Conservation (phyloP, 2,888 invertebrate genomes). For the Aromia moschata region DNA sequence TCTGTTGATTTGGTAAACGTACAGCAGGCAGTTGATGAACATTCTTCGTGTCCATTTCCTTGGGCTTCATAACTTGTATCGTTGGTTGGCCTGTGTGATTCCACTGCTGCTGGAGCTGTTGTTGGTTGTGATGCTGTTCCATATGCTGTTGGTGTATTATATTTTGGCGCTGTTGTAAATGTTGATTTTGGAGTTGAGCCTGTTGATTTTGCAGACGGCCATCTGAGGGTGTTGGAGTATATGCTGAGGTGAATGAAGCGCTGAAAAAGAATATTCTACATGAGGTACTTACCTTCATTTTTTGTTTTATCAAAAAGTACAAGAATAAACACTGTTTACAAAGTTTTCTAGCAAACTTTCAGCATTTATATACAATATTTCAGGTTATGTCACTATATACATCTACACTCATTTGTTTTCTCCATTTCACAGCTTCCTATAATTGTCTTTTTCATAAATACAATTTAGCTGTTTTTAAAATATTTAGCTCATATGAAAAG, state of each 20-base stretch:
- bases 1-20: constrained; percentile 22
- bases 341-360: too few species aligned
- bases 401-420: too few species aligned
- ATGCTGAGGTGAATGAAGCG: constrained; percentile 15
- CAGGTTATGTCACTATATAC: too few species aligned
- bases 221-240: constrained; percentile 30
- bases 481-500: too few species aligned
- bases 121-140: constrained; percentile 10
- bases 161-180: constrained; percentile 36
- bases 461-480: too few species aligned
- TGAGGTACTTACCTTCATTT: neutral
- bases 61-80: constrained; percentile 28
- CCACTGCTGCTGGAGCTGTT: constrained; percentile 42
- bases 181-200: constrained; percentile 36
- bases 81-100: constrained; percentile 52
- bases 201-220: constrained; percentile 27
- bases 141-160: constrained; percentile 34
- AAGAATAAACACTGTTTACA: too few species aligned
- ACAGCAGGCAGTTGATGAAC: neutral
- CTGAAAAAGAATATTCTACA: neutral
- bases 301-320: too few species aligned
- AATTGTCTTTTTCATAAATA: too few species aligned
- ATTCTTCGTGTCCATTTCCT: constrained; percentile 19
- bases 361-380: too few species aligned
- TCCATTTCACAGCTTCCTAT: too few species aligned